These are phyloP conservation scores for Tragelaphus oryx DNA, from an alignment of 2,797 vertebrate species.

Conservation along the genomic window DNA sequence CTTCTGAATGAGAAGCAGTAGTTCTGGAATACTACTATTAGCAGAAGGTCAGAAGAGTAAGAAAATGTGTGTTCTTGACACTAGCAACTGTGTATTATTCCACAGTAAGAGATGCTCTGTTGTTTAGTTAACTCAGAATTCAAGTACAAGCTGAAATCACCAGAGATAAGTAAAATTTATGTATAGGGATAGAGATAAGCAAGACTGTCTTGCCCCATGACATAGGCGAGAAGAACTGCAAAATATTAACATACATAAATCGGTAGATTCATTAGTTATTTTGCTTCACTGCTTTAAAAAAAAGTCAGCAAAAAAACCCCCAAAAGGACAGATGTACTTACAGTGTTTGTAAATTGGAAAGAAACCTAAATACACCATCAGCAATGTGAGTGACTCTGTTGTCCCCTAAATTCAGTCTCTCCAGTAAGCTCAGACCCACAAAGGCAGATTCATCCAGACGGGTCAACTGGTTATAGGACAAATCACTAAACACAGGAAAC, in stretches of 20 bases:
- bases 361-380: constrained; percentile 92
- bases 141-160: constrained; percentile 1
- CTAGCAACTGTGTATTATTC: background rate
- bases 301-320: background rate
- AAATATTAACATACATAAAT: constrained; percentile 13
- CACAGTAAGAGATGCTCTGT: background rate
- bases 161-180: background rate
- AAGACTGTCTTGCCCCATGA: background rate
- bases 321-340: constrained; percentile 80
- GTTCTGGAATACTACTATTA: background rate
- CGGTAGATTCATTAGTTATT: background rate
- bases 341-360: constrained; percentile 90
- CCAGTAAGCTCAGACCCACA: constrained; percentile 89
- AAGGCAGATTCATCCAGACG: constrained; percentile 95
- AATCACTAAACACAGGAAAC: constrained; percentile 84
- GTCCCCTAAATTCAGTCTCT: constrained; percentile 92
- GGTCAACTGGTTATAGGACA: constrained; percentile 94
- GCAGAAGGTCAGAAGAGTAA: background rate
- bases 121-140: constrained; percentile 31
- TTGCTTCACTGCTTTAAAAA: constrained; percentile 13
- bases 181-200: background rate
- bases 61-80: background rate
- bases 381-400: constrained; percentile 94
- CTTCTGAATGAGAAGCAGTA: background rate
- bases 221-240: background rate